Percentiles rank a stretch among this genome's conserved stretches.
Evolutionary conservation across 2,113 vertebrate species (phyloP).

Genomic region (Benitochromis conjunctus): DNA sequence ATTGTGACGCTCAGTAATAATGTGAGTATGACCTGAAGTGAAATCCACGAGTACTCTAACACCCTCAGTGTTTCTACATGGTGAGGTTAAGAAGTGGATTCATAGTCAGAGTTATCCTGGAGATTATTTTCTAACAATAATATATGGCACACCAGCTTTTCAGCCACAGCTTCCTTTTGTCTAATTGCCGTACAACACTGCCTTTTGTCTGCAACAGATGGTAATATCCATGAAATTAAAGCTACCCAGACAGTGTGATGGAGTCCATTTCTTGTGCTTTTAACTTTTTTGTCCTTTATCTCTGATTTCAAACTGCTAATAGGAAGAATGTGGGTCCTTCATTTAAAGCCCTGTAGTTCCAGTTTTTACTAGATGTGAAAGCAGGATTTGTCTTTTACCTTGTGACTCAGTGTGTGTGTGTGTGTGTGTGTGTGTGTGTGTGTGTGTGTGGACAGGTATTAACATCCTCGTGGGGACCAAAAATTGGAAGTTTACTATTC

Average conservation of each 20-base stretch:
- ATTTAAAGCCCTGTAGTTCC: not conserved
- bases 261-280: not conserved
- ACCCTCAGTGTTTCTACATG: not conserved
- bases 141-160: not conserved
- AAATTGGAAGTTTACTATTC: no score
- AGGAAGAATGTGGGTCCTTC: not conserved
- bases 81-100: constrained; percentile 1
- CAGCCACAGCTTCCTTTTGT: not conserved
- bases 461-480: no score
- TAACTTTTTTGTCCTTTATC: not conserved
- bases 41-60: constrained; percentile 10
- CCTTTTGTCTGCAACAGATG: not conserved
- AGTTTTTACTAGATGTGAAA: not conserved
- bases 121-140: not conserved
- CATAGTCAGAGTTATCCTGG: not conserved
- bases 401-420: not conserved
- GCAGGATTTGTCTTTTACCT: not conserved
- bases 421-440: not conserved
- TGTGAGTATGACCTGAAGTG: constrained; percentile 32
- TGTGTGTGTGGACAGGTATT: no score
- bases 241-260: not conserved
- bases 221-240: not conserved
- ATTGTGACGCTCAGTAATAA: constrained; percentile 21
- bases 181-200: not conserved
- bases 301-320: not conserved